phyloP scores from a whole-genome alignment of 2,888 invertebrate species.

The Lasius platythorax region DNA sequence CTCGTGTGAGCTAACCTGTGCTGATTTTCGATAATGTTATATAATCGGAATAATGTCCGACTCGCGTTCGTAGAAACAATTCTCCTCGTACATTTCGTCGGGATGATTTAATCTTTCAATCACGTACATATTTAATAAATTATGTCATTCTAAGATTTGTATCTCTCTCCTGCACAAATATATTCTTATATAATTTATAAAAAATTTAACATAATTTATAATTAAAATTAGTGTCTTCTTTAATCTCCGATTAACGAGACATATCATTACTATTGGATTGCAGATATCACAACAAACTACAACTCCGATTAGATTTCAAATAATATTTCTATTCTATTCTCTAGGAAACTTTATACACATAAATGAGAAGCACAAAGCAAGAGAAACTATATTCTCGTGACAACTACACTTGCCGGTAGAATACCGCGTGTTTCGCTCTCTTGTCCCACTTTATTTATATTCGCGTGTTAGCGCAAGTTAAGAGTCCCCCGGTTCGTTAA shows the following conservation, averaged over 20 bases:
- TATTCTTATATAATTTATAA: background rate
- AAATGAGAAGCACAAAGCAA: background rate
- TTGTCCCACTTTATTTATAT: conserved; percentile 66
- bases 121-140: background rate
- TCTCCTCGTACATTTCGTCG: background rate
- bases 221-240: background rate
- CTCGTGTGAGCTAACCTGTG: conserved; percentile 46
- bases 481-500: conserved; percentile 71
- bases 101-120: background rate
- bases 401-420: conserved; percentile 9
- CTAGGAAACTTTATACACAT: background rate
- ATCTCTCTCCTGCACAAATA: background rate
- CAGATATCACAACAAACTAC: background rate
- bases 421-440: conserved; percentile 43
- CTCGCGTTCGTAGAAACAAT: background rate
- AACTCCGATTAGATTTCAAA: background rate
- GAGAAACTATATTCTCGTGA: conserved; percentile 8
- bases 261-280: background rate
- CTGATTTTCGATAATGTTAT: conserved; percentile 71
- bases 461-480: conserved; percentile 64
- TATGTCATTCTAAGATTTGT: background rate
- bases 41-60: conserved; percentile 2
- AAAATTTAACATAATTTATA: background rate
- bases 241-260: background rate
- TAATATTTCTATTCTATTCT: background rate